phyloP scores from a whole-genome alignment of 2,888 invertebrate genomes.

The Chrysina gloriosa region DNA sequence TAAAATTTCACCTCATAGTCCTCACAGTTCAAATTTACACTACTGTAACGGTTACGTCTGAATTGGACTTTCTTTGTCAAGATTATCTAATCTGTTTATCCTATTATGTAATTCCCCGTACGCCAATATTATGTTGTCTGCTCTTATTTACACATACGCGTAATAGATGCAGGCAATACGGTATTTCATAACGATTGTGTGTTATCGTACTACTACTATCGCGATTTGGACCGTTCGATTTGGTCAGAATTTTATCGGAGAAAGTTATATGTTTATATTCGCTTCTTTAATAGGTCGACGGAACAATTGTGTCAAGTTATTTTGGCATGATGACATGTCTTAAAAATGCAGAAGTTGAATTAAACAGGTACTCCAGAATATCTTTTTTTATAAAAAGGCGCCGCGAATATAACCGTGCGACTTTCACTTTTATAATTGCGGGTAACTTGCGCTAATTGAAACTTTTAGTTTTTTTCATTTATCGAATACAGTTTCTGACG shows the following conservation, averaged over 20 bases:
- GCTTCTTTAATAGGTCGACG: not conserved
- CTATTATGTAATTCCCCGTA: constrained; percentile 3
- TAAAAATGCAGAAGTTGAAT: not conserved
- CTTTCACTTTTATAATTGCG: constrained; percentile 30
- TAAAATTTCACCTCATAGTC: constrained; percentile 23
- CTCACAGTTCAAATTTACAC: constrained; percentile 6
- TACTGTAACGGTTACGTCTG: not conserved
- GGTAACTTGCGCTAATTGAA: constrained; percentile 15
- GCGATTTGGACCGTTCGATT: not conserved
- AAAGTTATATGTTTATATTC: not conserved
- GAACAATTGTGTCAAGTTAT: not conserved
- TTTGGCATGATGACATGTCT: not conserved
- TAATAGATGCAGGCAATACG: too few species aligned
- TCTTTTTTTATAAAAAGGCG: constrained; percentile 19
- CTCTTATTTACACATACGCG: constrained; percentile 19
- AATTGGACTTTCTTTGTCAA: constrained; percentile 13
- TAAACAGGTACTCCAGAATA: not conserved
- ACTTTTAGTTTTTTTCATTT: constrained; percentile 3
- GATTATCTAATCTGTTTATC: constrained; percentile 28
- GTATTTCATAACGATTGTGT: too few species aligned
- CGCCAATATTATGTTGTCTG: not conserved
- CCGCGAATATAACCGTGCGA: not conserved
- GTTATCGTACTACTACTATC: too few species aligned
- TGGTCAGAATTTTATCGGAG: not conserved
- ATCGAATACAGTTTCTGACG: not conserved